Evolutionary conservation across 2,113 vertebrate genomes (phyloP), one percentile per base, ranked within the genome.

Genomic region (Bagarius yarrelli): DNA sequence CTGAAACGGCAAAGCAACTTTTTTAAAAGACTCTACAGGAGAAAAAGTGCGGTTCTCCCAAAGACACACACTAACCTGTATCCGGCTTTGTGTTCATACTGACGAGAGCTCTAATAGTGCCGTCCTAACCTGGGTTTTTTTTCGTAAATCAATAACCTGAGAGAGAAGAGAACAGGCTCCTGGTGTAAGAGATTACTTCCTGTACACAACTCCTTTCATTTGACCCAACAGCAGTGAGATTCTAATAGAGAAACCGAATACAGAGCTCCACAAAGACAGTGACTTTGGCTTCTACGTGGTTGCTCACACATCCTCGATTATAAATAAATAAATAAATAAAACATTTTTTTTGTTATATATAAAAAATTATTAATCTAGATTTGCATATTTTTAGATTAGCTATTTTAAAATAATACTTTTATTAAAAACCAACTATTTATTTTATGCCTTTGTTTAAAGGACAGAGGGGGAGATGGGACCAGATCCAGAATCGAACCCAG

Each of bases 181-280:
- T 76, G 52, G 55, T 66, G 55, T 27, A 23, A 76, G 67, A 60
- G 67, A 71, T 80, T 60, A 67, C 61, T 59, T 59, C 61, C 63
- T 69, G 47, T 57, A 67, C 44, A 70, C 15, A 34, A 60, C 30
- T 72, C 67, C 69, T 83, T 72, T 72, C 47, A 44, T 40, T 25
- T 64, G 34, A 32, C 66, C 30, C 56, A 73, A 53, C 59, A 32
- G 47, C n/a, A 66, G 34, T 25, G 50, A 40, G 67, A 69, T 55
- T 36, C 30, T 73, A 56, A 73, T 27, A n/a, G 57, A 70, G 70
- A 81, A 56, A n/a, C 47, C 8, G 52, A 32, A 47, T 61, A 19
- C 3, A 27, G n/a, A 19, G 64, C 72, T 76, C 64, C 44, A 71
- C 44, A 52, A 2, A 61, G 64, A 50, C 14, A 59, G 19, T 25